Percentiles rank a stretch among this genome's conserved stretches.
Conservation (phyloP, 1,140 invertebrate genomes). For the Zophobas atratus region DNA sequence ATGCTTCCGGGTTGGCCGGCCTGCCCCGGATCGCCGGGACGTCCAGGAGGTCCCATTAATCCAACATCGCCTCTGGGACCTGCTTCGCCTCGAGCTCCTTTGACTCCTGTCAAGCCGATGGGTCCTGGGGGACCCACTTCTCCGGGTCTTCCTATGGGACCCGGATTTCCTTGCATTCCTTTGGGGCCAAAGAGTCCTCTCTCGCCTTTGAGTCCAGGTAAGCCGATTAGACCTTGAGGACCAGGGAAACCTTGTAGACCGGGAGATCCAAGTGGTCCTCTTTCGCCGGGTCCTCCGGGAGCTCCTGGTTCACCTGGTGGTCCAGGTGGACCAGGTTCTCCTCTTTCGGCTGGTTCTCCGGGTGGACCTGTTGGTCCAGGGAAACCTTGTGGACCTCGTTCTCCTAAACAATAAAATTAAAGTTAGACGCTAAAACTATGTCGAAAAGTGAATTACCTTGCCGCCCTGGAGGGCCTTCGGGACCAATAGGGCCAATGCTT, state of each 20-base stretch:
- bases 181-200: conserved; percentile 78
- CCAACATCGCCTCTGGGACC: conserved; percentile 84
- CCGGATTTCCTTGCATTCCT: conserved; percentile 80
- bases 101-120: conserved; percentile 79
- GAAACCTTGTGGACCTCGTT: conserved; percentile 78
- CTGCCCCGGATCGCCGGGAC: conserved; percentile 80
- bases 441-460: conserved; percentile 65
- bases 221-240: conserved; percentile 76
- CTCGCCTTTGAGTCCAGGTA: conserved; percentile 82
- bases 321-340: conserved; percentile 82
- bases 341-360: conserved; percentile 82
- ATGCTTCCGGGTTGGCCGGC: conserved; percentile 75
- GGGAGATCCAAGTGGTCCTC: conserved; percentile 74
- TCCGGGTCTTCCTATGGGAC: conserved; percentile 70
- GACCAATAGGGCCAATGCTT: conserved; percentile 72
- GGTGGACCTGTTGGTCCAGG: conserved; percentile 80
- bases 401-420: conserved; percentile 64
- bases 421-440: neutral
- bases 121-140: conserved; percentile 76
- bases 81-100: conserved; percentile 82
- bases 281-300: conserved; percentile 78
- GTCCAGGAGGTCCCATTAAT: conserved; percentile 79
- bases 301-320: conserved; percentile 82
- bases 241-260: conserved; percentile 79
- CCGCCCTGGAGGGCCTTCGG: conserved; percentile 78